Evolutionary conservation across 2,113 vertebrate species (phyloP).

Genomic region (Pseudorectes ferrugineus): DNA sequence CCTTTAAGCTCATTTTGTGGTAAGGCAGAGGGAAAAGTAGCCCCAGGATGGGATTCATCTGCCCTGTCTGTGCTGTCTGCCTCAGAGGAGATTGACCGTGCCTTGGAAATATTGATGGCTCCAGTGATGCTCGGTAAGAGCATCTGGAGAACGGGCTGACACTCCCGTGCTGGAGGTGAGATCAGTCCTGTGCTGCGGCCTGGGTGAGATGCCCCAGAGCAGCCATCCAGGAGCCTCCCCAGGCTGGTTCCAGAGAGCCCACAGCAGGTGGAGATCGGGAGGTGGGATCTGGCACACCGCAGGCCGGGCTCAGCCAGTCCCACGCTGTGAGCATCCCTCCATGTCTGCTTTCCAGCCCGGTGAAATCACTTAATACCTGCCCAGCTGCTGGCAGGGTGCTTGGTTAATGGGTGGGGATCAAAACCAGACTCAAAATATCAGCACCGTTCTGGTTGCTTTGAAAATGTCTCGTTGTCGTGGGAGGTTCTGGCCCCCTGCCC

Average conservation of each 20-base stretch:
- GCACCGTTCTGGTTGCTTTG: background rate
- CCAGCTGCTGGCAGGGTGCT: background rate
- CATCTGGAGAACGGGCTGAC: background rate
- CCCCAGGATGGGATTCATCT: background rate
- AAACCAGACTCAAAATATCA: background rate
- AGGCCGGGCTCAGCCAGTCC: background rate
- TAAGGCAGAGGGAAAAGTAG: background rate
- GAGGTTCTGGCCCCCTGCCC: background rate
- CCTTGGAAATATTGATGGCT: background rate
- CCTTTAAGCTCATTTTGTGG: background rate
- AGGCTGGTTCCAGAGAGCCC: background rate
- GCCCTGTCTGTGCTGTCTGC: background rate
- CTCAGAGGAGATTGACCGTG: background rate
- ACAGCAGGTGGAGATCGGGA: background rate
- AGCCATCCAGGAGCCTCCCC: rapidly evolving
- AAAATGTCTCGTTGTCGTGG: rapidly evolving
- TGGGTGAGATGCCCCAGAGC: background rate
- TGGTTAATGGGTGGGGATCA: background rate
- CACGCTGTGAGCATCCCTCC: rapidly evolving
- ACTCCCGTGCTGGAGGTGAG: background rate
- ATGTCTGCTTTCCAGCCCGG: background rate
- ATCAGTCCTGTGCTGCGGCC: background rate
- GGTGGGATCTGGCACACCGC: background rate
- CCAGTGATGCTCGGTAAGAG: background rate
- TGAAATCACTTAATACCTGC: rapidly evolving